These are phyloP conservation scores for Falco novaeseelandiae DNA, from an alignment of 2,797 vertebrate species.

Conservation along the genomic window DNA sequence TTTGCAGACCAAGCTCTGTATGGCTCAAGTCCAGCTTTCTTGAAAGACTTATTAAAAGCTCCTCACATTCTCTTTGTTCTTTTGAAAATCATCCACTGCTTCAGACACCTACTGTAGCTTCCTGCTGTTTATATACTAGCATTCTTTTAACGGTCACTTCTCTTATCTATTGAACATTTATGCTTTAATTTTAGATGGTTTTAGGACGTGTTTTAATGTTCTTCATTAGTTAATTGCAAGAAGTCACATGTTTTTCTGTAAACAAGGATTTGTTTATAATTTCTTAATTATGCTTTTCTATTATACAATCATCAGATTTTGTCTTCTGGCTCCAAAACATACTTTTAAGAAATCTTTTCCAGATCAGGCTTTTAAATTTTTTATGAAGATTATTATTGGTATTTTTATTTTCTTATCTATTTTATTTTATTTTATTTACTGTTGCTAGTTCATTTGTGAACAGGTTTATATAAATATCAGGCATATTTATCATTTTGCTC, in stretches of 20 bases:
- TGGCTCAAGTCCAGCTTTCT: slow-evolving; percentile 55
- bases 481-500: background rate
- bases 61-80: slow-evolving; percentile 65
- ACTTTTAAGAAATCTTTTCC: background rate
- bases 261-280: background rate
- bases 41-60: slow-evolving; percentile 58
- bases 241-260: background rate
- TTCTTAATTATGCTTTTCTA: background rate
- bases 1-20: slow-evolving; percentile 61
- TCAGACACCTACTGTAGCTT: slow-evolving; percentile 41
- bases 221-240: background rate
- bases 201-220: background rate
- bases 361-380: fast-evolving
- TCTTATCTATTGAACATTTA: background rate
- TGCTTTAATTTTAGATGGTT: background rate
- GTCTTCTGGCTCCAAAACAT: background rate
- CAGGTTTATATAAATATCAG: background rate
- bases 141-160: background rate
- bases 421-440: background rate
- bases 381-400: background rate
- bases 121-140: background rate
- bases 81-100: slow-evolving; percentile 49
- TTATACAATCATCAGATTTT: background rate
- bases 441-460: background rate
- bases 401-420: background rate